These are phyloP conservation scores for Harpagoxenus sublaevis DNA, from an alignment of 2,888 invertebrate species.

Conservation along the genomic window DNA sequence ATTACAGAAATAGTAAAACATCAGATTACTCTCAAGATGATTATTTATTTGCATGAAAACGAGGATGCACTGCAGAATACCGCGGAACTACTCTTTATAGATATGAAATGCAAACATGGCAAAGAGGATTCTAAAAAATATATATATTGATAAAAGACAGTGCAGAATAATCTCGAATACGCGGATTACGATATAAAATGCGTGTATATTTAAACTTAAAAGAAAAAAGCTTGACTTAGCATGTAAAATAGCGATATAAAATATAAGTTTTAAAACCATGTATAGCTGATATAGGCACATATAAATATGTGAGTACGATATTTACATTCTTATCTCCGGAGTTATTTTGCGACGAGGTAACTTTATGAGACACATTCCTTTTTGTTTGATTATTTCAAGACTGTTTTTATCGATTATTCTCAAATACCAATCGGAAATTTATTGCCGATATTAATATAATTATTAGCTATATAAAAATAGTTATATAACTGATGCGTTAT, in stretches of 20 bases:
- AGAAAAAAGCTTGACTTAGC: neutral
- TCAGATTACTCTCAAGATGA: conserved; percentile 16
- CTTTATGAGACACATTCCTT: neutral
- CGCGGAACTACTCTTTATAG: neutral
- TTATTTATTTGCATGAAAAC: conserved; percentile 6
- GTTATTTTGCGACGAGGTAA: neutral
- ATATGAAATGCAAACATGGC: neutral
- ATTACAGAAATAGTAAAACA: neutral
- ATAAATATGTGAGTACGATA: neutral
- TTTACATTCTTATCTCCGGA: neutral
- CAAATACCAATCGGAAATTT: neutral
- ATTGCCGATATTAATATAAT: neutral
- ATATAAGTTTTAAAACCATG: neutral
- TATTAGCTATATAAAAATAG: neutral
- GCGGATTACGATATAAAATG: neutral
- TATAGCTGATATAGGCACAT: neutral
- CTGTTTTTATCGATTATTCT: neutral
- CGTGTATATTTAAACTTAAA: neutral
- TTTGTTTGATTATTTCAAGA: neutral
- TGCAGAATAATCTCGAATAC: neutral
- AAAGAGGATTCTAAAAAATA: neutral
- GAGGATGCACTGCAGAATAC: neutral
- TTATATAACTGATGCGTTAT: neutral
- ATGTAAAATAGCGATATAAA: neutral
- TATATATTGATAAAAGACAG: neutral